These are phyloP conservation scores for Leptinotarsa peninsularis DNA, from an alignment of 2,888 invertebrate genomes.

Conservation along the genomic window DNA sequence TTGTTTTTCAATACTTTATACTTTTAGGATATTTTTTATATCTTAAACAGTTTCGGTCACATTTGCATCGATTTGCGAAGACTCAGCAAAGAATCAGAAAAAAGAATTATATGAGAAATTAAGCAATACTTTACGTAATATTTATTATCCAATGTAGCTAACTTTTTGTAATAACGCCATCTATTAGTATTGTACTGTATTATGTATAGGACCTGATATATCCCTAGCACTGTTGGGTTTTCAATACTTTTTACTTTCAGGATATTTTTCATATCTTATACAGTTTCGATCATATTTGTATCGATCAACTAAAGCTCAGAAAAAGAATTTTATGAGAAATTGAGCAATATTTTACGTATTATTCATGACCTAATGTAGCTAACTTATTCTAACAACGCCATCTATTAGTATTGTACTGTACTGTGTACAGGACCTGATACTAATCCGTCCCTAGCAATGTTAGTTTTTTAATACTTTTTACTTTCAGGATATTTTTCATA, in stretches of 20 bases:
- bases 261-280: conserved; percentile 41
- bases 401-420: too few relatives aligned
- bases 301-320: conserved; percentile 50
- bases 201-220: too few relatives aligned
- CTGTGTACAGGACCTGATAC: too few relatives aligned
- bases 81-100: conserved; percentile 40
- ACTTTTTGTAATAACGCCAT: too few relatives aligned
- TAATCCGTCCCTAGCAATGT: too few relatives aligned
- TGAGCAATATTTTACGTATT: conserved; percentile 31
- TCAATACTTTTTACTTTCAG: conserved; percentile 38
- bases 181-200: too few relatives aligned
- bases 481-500: conserved; percentile 43
- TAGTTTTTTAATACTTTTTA: conserved; percentile 12
- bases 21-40: conserved; percentile 42
- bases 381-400: too few relatives aligned
- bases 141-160: too few relatives aligned
- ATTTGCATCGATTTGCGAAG: conserved; percentile 50
- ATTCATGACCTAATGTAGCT: too few relatives aligned
- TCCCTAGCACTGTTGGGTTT: background rate
- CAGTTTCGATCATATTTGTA: conserved; percentile 45
- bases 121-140: conserved; percentile 28
- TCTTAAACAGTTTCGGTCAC: conserved; percentile 47
- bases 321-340: conserved; percentile 36
- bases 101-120: conserved; percentile 35
- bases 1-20: conserved; percentile 6